Evolutionary conservation across 2,888 invertebrate species (phyloP).

Genomic region (Drosophila cognata): DNA sequence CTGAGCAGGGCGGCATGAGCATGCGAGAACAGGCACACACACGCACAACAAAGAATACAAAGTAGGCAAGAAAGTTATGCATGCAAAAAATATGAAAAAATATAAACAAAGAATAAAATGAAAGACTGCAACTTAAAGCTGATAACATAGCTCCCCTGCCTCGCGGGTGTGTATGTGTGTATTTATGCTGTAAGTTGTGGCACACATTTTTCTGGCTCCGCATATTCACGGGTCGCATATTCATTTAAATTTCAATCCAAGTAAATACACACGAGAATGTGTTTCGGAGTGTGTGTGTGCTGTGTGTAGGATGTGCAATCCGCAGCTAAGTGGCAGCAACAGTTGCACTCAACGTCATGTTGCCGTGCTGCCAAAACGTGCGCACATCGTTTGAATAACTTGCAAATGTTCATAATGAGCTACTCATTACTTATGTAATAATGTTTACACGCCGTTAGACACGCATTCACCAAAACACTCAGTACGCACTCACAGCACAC

Average conservation of each 20-base stretch:
- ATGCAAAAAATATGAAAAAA: constrained; percentile 25
- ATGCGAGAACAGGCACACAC: constrained; percentile 1
- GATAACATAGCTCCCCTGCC: constrained; percentile 31
- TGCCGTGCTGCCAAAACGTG: constrained; percentile 46
- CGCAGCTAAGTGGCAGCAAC: constrained; percentile 47
- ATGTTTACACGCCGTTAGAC: constrained; percentile 35
- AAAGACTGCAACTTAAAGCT: constrained; percentile 33
- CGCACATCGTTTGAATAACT: constrained; percentile 53
- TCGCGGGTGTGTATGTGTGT: constrained; percentile 3
- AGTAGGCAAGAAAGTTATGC: constrained; percentile 54
- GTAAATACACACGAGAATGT: constrained; percentile 6
- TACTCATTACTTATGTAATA: constrained; percentile 25
- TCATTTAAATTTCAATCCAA: constrained; percentile 72
- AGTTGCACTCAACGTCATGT: constrained; percentile 38
- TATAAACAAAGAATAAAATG: neutral
- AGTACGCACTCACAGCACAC: constrained; percentile 1
- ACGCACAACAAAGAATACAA: constrained; percentile 16
- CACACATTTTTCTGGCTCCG: constrained; percentile 35
- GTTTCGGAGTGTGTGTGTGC: neutral
- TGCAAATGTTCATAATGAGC: constrained; percentile 45
- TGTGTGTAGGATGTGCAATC: constrained; percentile 13
- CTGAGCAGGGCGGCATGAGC: constrained; percentile 3
- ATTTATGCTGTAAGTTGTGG: constrained; percentile 45
- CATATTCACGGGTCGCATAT: constrained; percentile 54
- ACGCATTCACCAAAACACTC: constrained; percentile 37